Conservation (phyloP, 2,113 vertebrate species). For the Entelurus aequoreus region DNA sequence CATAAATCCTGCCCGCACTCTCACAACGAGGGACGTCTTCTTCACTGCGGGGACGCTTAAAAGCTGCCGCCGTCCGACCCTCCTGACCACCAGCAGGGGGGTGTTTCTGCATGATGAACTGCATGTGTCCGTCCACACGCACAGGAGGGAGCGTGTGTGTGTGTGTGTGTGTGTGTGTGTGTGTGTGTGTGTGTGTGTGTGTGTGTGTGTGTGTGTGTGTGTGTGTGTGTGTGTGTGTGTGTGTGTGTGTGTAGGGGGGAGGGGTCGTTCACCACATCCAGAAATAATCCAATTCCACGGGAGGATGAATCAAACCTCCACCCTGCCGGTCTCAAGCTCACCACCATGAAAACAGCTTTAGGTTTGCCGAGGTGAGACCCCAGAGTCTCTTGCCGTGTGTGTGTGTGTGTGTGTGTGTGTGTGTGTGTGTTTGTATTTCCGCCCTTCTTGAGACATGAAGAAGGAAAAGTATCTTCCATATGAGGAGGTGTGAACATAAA, state of each 20-base stretch:
- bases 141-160: conserved; percentile 4
- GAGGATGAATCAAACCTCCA: conserved; percentile 58
- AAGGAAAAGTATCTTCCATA: too few species aligned
- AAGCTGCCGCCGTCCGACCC: background rate
- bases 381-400: background rate
- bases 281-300: conserved; percentile 65
- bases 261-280: conserved; percentile 39
- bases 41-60: conserved; percentile 12
- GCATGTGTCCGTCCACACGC: conserved; percentile 37
- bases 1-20: background rate
- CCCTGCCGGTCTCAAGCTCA: conserved; percentile 49
- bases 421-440: conserved; percentile 10
- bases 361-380: conserved; percentile 36
- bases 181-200: too few species aligned
- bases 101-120: conserved; percentile 42
- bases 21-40: background rate
- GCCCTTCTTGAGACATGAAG: too few species aligned
- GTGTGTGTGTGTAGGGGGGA: background rate
- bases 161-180: background rate
- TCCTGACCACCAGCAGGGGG: conserved; percentile 6
- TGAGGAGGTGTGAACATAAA: too few species aligned
- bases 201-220: too few species aligned
- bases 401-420: conserved; percentile 19
- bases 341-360: conserved; percentile 58
- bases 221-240: background rate